Conservation (phyloP, 2,113 vertebrate genomes). For the Corythornis cristatus region DNA sequence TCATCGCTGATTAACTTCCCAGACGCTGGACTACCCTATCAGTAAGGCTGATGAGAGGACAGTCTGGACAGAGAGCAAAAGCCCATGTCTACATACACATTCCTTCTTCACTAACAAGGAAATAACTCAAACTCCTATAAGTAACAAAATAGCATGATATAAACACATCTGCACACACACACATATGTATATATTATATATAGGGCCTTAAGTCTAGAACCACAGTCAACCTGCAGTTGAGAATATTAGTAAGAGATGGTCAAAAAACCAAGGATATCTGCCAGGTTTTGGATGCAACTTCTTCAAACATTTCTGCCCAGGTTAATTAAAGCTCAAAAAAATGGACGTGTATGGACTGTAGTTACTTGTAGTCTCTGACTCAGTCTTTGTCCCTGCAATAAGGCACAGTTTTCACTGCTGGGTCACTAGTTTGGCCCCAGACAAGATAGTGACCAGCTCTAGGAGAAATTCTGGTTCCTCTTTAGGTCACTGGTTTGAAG, state of each 20-base stretch:
- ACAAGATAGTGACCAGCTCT: neutral
- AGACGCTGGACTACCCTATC: neutral
- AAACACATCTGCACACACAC: neutral
- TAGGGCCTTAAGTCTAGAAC: neutral
- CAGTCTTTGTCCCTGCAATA: neutral
- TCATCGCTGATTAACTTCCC: neutral
- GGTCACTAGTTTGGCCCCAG: neutral
- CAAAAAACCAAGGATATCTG: neutral
- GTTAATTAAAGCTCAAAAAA: neutral
- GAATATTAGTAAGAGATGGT: neutral
- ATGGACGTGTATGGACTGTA: accelerated
- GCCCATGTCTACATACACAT: neutral
- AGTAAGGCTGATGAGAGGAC: neutral
- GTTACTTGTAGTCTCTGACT: neutral
- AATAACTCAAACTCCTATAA: neutral
- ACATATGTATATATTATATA: neutral
- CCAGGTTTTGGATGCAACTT: neutral
- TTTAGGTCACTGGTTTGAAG: neutral
- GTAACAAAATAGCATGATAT: neutral
- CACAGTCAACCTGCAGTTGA: neutral
- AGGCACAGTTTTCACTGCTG: neutral
- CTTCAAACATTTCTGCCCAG: neutral
- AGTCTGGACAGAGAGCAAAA: neutral
- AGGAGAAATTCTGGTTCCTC: neutral
- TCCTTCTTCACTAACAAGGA: neutral